Evolutionary conservation across 1,140 invertebrate species (phyloP).

Genomic region (Drosophila kanapiae): DNA sequence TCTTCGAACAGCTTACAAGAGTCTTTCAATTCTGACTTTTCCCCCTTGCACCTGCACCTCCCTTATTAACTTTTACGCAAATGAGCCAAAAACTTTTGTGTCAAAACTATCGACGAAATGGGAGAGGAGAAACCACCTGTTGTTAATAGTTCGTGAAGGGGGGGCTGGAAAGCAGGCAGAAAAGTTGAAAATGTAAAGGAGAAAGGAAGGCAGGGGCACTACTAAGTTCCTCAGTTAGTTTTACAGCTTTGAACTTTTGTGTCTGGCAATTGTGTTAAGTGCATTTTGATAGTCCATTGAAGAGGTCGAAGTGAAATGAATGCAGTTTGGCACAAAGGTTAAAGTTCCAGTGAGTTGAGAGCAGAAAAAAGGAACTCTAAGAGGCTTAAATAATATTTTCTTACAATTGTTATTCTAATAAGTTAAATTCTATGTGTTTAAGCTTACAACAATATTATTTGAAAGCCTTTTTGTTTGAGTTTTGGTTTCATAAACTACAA

Average conservation of each 20-base stretch:
- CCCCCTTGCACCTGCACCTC: not conserved
- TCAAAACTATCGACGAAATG: constrained; percentile 67
- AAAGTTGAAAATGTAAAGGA: constrained; percentile 17
- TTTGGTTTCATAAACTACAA: constrained; percentile 27
- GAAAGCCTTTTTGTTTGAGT: not conserved
- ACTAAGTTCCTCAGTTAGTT: constrained; percentile 67
- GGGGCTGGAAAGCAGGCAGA: not conserved
- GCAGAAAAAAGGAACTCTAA: not conserved
- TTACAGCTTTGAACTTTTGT: constrained; percentile 77
- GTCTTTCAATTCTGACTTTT: constrained; percentile 6
- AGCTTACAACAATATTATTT: not conserved
- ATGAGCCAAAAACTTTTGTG: constrained; percentile 73
- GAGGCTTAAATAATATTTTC: not conserved
- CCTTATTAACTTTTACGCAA: constrained; percentile 67
- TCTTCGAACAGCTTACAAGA: constrained; percentile 10
- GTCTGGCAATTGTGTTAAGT: constrained; percentile 78
- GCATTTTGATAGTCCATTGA: constrained; percentile 74
- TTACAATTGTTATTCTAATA: not conserved
- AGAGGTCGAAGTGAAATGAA: constrained; percentile 35
- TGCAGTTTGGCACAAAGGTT: constrained; percentile 20
- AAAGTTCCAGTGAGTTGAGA: constrained; percentile 9
- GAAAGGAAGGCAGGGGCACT: not conserved
- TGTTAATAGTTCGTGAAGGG: constrained; percentile 16
- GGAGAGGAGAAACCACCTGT: constrained; percentile 58
- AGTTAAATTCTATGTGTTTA: not conserved